phyloP scores from a whole-genome alignment of 2,797 vertebrate genomes.

The Chiroxiphia lanceolata region DNA sequence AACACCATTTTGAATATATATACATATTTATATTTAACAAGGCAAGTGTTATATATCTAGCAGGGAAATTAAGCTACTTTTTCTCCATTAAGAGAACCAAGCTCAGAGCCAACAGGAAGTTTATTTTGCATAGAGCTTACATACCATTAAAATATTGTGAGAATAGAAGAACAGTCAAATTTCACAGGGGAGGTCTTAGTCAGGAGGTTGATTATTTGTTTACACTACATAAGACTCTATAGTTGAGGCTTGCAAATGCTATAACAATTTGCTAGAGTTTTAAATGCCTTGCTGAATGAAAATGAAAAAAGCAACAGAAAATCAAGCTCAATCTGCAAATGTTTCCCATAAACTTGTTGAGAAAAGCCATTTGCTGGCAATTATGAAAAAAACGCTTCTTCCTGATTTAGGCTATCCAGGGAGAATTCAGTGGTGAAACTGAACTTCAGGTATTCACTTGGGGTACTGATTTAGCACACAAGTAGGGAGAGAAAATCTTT shows the following conservation, averaged over 20 bases:
- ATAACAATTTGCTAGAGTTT: background rate
- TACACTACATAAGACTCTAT: background rate
- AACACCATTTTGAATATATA: background rate
- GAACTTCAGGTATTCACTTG: background rate
- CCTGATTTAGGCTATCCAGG: background rate
- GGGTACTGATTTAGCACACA: background rate
- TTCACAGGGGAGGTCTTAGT: background rate
- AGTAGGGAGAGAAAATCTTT: background rate
- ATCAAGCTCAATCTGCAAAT: background rate
- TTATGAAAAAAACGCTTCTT: background rate
- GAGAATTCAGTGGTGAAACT: background rate
- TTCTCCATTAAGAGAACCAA: background rate
- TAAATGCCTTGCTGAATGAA: background rate
- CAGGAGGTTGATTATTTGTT: background rate
- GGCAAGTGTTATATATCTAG: background rate
- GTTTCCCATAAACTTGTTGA: background rate
- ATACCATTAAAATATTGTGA: background rate
- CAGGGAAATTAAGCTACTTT: background rate
- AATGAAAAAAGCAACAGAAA: background rate
- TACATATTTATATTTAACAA: background rate
- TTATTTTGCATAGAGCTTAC: background rate
- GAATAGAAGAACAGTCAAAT: background rate
- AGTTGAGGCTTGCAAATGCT: background rate
- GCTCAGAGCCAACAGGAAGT: background rate
- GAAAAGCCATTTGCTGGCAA: background rate